These are phyloP conservation scores for Numenius arquata DNA, from an alignment of 2,113 vertebrate species.

Conservation along the genomic window DNA sequence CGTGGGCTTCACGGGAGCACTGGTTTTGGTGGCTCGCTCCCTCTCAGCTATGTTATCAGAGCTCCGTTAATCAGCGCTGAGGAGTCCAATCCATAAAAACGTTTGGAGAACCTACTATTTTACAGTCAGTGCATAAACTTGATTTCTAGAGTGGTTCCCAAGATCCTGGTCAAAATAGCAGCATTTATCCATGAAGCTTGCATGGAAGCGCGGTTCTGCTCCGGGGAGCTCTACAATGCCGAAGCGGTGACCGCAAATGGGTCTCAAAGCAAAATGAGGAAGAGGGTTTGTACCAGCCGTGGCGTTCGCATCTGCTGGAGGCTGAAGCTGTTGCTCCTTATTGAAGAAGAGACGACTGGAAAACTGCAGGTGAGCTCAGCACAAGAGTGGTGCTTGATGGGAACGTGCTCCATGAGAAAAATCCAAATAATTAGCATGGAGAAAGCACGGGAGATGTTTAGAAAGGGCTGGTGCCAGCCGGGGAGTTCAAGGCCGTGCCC, in stretches of 20 bases:
- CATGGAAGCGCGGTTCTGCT: background rate
- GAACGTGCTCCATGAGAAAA: fast-evolving
- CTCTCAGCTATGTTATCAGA: background rate
- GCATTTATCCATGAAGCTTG: fast-evolving
- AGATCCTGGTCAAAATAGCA: background rate
- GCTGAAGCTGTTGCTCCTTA: background rate
- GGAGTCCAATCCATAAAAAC: background rate
- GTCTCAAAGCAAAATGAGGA: background rate
- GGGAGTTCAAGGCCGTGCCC: background rate
- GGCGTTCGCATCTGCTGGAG: background rate
- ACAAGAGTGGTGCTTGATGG: background rate
- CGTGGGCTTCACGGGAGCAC: fast-evolving
- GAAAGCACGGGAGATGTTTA: background rate
- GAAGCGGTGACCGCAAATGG: background rate
- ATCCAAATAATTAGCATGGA: background rate
- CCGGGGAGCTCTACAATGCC: background rate
- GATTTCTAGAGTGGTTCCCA: background rate
- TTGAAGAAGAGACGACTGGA: background rate
- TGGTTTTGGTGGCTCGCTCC: background rate
- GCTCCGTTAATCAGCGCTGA: background rate
- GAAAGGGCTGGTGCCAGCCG: background rate
- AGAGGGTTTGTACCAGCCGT: background rate
- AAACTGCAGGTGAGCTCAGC: background rate
- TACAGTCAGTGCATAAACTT: background rate
- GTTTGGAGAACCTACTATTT: background rate